Conservation (phyloP, 2,888 invertebrate genomes). For the Rotaria sp. region DNA sequence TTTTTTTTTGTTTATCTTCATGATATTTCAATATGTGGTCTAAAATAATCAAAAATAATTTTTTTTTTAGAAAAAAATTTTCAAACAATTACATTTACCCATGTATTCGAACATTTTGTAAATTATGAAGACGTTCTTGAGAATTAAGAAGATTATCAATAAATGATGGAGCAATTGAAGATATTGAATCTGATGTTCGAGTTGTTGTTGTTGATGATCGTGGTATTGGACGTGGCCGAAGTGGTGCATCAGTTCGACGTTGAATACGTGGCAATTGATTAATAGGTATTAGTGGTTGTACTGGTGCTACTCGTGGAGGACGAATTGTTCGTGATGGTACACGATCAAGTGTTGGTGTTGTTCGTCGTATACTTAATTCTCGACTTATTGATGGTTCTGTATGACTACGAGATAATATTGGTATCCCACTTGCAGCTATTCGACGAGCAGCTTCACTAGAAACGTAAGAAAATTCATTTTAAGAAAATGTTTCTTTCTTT, state of each 20-base stretch:
- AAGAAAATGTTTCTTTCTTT: too few species aligned
- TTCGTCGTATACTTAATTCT: neutral
- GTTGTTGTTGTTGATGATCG: neutral
- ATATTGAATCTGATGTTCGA: neutral
- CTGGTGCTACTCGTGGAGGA: neutral
- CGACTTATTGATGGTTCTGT: neutral
- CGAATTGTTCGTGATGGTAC: neutral
- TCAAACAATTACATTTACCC: neutral
- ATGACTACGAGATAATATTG: neutral
- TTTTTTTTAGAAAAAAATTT: too few species aligned
- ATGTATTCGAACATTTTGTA: neutral
- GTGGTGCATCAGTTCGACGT: neutral
- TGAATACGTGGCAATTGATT: neutral
- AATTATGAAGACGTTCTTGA: neutral
- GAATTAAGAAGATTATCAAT: neutral
- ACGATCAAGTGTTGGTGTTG: neutral
- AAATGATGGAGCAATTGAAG: neutral
- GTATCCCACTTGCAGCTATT: constrained; percentile 2
- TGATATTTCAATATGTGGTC: too few species aligned
- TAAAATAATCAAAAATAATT: too few species aligned
- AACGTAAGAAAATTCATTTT: neutral
- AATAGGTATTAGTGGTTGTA: neutral
- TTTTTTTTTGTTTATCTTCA: too few species aligned
- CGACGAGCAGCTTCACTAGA: constrained; percentile 10
- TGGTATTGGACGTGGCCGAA: neutral